Conservation (phyloP, 2,797 vertebrate genomes). For the Pangasius sanitwongsei region DNA sequence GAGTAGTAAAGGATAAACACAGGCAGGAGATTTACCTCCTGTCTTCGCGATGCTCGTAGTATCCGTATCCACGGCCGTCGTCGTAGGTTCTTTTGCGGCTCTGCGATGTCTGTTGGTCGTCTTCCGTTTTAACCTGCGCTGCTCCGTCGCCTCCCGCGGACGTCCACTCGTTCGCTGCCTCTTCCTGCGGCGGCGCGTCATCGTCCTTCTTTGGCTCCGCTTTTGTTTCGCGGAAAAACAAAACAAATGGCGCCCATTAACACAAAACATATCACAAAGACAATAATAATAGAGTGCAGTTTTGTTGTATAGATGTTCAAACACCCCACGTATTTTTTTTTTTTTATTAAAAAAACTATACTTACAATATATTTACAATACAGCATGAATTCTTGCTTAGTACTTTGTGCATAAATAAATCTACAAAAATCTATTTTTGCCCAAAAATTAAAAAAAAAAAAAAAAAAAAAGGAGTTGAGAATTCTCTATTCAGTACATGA, state of each 20-base stretch:
- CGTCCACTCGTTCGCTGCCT: conserved; percentile 47
- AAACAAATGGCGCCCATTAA: background rate
- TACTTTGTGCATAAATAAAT: background rate
- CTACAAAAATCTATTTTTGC: background rate
- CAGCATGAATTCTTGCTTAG: background rate
- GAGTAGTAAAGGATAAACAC: background rate
- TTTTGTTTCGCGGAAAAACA: conserved; percentile 70
- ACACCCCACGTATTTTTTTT: background rate
- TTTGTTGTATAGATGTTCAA: background rate
- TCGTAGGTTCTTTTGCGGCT: conserved; percentile 86
- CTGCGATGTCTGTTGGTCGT: conserved; percentile 65
- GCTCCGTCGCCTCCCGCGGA: conserved; percentile 33
- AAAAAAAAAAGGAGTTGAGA: background rate
- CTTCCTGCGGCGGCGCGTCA: conserved; percentile 41
- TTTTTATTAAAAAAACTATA: background rate
- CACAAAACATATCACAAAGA: background rate
- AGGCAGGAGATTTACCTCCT: conserved; percentile 75
- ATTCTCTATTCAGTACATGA: background rate
- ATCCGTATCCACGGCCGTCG: conserved; percentile 81
- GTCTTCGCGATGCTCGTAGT: conserved; percentile 90
- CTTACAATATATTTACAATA: background rate
- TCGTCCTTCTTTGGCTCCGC: conserved; percentile 71
- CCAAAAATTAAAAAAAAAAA: too few relatives aligned
- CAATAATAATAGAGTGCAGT: background rate
- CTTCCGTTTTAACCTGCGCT: conserved; percentile 70